phyloP scores from a whole-genome alignment of 2,113 vertebrate species.

The Psephotus haematonotus region DNA sequence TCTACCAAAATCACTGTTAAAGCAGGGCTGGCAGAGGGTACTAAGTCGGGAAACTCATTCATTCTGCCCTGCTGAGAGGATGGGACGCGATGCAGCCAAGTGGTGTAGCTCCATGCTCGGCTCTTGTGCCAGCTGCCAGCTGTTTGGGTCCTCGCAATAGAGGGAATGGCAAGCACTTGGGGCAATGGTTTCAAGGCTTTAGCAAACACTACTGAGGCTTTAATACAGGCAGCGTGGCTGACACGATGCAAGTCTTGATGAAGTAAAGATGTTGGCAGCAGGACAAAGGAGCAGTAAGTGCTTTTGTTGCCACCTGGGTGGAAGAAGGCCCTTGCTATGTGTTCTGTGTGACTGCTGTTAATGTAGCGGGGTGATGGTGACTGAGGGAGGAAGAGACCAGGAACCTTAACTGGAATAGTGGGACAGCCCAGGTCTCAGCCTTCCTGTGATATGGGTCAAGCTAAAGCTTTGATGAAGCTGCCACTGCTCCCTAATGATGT shows the following conservation, averaged over 20 bases:
- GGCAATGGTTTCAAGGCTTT: background rate
- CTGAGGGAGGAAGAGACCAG: background rate
- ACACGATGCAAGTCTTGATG: background rate
- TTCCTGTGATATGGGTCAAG: background rate
- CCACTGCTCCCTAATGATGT: background rate
- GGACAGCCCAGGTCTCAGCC: background rate
- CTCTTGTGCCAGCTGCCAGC: background rate
- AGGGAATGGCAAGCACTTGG: background rate
- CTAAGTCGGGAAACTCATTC: background rate
- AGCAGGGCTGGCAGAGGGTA: background rate
- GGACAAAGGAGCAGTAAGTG: background rate
- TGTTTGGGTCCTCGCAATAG: background rate
- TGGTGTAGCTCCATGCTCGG: background rate
- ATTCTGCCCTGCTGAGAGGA: background rate
- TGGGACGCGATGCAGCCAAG: fast-evolving
- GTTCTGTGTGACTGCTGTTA: fast-evolving
- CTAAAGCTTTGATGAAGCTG: background rate
- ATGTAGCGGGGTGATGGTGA: fast-evolving
- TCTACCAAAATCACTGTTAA: fast-evolving
- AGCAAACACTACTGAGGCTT: background rate
- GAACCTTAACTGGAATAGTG: background rate
- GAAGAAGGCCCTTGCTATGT: background rate
- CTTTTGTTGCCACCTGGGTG: background rate
- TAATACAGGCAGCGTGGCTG: background rate
- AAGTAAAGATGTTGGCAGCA: background rate